Conservation (phyloP, 1,140 invertebrate species). For the Lordiphosa clarofinis region DNA sequence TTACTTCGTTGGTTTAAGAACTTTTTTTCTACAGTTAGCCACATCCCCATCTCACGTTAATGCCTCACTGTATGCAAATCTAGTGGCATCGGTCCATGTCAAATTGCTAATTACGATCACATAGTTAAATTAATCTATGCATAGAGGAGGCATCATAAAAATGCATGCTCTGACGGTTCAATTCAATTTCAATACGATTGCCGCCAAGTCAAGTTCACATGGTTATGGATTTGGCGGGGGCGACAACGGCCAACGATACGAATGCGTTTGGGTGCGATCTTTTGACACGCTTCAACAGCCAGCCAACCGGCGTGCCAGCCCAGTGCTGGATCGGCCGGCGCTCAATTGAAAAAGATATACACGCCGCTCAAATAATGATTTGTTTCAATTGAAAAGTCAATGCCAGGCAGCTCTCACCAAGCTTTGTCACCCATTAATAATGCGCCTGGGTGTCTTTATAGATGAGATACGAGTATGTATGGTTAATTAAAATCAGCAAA, state of each 20-base stretch:
- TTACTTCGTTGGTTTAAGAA: neutral
- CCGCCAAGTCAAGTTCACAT: slow-evolving; percentile 23
- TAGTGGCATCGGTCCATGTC: slow-evolving; percentile 51
- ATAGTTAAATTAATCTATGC: slow-evolving; percentile 51
- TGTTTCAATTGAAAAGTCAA: slow-evolving; percentile 77
- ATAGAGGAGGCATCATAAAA: slow-evolving; percentile 27
- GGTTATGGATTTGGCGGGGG: too few species aligned
- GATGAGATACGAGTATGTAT: neutral
- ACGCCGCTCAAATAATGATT: slow-evolving; percentile 71
- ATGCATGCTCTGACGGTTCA: slow-evolving; percentile 13
- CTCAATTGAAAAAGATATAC: slow-evolving; percentile 60
- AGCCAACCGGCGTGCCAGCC: slow-evolving; percentile 4
- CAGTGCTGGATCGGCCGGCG: slow-evolving; percentile 12
- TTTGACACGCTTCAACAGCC: slow-evolving; percentile 59
- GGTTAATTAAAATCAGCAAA: slow-evolving; percentile 46
- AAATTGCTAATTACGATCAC: slow-evolving; percentile 53
- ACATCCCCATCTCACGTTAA: slow-evolving; percentile 2
- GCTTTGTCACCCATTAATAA: slow-evolving; percentile 32
- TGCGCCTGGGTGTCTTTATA: slow-evolving; percentile 30
- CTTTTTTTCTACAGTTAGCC: neutral
- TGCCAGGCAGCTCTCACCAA: slow-evolving; percentile 29
- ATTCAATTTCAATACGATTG: slow-evolving; percentile 17
- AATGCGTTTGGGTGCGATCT: slow-evolving; percentile 60
- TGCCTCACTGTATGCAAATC: slow-evolving; percentile 45
- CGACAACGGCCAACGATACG: slow-evolving; percentile 14